Evolutionary conservation across 2,888 invertebrate species (phyloP).

Genomic region (Steromphala cineraria): DNA sequence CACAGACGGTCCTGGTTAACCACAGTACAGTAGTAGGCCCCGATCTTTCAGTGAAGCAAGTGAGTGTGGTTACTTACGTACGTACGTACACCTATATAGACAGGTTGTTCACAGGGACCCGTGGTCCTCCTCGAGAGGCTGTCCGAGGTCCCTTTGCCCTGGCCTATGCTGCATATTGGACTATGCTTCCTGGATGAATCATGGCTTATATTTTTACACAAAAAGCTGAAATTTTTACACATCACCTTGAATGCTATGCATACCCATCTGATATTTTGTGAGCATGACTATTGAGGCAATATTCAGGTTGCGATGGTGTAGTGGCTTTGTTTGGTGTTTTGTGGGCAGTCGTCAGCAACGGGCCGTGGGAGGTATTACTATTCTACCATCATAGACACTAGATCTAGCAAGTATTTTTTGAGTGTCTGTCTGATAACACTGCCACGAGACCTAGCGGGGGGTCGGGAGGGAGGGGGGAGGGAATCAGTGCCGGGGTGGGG

Average conservation of each 20-base stretch:
- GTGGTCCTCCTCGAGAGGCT: no score
- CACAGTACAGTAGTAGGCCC: neutral
- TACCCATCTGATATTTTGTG: conserved; percentile 17
- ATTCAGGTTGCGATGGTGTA: conserved; percentile 6
- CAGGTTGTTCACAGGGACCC: no score
- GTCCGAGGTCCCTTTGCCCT: neutral
- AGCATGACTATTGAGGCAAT: conserved; percentile 9
- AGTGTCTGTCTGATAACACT: conserved; percentile 7
- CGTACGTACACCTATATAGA: no score
- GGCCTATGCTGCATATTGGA: conserved; percentile 14
- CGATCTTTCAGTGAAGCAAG: neutral
- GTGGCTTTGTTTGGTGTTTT: conserved; percentile 11
- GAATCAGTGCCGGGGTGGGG: neutral
- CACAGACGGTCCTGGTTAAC: neutral
- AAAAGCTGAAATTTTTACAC: conserved; percentile 16
- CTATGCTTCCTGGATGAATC: conserved; percentile 12
- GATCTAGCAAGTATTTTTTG: conserved; percentile 15
- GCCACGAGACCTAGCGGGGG: neutral
- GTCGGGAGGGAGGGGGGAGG: neutral
- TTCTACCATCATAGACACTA: neutral
- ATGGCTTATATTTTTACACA: conserved; percentile 19
- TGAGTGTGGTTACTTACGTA: neutral
- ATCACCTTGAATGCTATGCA: conserved; percentile 20
- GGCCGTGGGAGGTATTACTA: neutral
- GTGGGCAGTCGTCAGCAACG: neutral